phyloP scores from a whole-genome alignment of 1,140 invertebrate genomes.

The Scaptomyza graminum region DNA sequence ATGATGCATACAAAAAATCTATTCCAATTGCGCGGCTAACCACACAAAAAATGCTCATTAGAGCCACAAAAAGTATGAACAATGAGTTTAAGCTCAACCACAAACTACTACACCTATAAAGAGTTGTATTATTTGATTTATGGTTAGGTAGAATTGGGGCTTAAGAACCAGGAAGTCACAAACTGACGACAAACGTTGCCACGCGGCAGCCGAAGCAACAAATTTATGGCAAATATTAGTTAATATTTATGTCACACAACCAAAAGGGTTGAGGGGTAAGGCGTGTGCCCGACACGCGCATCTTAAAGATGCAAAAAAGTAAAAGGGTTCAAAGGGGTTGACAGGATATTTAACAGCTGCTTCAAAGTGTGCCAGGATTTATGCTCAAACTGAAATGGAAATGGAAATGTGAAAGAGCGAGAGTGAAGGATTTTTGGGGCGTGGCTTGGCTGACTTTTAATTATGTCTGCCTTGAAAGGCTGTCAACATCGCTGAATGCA shows the following conservation, averaged over 20 bases:
- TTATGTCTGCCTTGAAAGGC: conserved; percentile 17
- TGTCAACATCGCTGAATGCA: conserved; percentile 41
- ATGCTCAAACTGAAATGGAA: conserved; percentile 37
- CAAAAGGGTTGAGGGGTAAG: neutral
- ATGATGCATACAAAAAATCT: conserved; percentile 39
- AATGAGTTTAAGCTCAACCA: conserved; percentile 22
- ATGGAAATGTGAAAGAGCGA: conserved; percentile 30
- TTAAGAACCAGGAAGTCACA: conserved; percentile 31
- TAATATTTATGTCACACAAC: conserved; percentile 32
- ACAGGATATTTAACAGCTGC: conserved; percentile 29
- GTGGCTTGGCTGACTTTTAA: conserved; percentile 48
- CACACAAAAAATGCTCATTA: conserved; percentile 52
- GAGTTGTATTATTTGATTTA: conserved; percentile 38
- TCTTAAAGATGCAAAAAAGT: conserved; percentile 51
- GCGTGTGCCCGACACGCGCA: conserved; percentile 47
- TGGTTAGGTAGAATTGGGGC: conserved; percentile 5
- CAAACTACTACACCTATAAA: neutral
- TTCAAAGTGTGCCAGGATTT: conserved; percentile 29
- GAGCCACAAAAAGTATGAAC: conserved; percentile 30
- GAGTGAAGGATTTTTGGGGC: conserved; percentile 18
- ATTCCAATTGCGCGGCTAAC: conserved; percentile 14
- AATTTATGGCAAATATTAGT: conserved; percentile 53
- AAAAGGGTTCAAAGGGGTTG: conserved; percentile 22
- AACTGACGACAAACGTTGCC: conserved; percentile 24
- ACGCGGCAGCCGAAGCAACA: conserved; percentile 42